phyloP scores from a whole-genome alignment of 2,113 vertebrate species.

The Sclerurus mexicanus region DNA sequence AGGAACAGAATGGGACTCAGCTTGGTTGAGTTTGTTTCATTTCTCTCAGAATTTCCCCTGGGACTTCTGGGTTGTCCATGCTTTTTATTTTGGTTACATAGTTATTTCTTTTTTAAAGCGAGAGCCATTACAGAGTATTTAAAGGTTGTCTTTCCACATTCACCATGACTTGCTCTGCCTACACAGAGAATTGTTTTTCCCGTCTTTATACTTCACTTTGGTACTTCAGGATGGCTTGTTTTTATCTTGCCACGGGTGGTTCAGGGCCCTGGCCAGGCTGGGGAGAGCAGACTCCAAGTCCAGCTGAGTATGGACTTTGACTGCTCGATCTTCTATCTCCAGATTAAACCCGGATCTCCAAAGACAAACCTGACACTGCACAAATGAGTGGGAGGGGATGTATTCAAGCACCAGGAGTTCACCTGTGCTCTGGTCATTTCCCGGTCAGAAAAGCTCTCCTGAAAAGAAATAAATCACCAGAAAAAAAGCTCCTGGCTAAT shows the following conservation, averaged over 20 bases:
- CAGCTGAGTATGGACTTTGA: background rate
- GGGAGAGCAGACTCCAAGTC: background rate
- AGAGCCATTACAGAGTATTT: background rate
- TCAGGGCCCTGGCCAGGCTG: background rate
- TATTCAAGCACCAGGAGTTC: background rate
- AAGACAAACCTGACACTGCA: background rate
- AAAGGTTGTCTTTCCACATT: background rate
- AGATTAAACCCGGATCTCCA: background rate
- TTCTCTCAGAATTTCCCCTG: background rate
- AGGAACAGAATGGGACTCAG: background rate
- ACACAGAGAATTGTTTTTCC: background rate
- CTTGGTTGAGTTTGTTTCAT: background rate
- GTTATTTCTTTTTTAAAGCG: background rate
- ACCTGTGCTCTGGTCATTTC: background rate
- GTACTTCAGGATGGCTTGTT: background rate
- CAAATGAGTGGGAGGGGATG: background rate
- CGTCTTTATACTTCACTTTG: background rate
- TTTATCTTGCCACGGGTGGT: background rate
- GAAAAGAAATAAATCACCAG: background rate
- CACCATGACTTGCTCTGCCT: background rate
- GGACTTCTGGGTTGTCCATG: background rate
- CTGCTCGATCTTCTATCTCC: background rate
- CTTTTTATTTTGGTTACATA: background rate
- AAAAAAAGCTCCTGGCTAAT: background rate
- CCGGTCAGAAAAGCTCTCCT: background rate